A percentile compares a stretch with the other conserved stretches of the same genome.
Conservation (phyloP, 2,797 vertebrate genomes). For the Etheostoma nigrum region DNA sequence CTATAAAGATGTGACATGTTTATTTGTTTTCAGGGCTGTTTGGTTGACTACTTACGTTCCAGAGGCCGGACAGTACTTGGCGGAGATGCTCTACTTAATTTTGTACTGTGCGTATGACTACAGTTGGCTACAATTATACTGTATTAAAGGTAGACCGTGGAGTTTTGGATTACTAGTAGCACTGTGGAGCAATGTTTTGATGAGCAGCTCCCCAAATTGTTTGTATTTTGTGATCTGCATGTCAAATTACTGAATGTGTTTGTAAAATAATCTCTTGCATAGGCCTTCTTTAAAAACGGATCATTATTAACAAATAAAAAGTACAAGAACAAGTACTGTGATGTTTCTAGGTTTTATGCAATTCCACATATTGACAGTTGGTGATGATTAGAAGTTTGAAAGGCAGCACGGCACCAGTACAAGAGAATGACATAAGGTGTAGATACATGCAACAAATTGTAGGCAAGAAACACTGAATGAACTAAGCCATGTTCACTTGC, state of each 20-base stretch:
- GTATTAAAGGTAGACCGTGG: background rate
- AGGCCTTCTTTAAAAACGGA: background rate
- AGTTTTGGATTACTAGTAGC: background rate
- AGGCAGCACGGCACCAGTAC: too few species aligned
- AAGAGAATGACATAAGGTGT: background rate
- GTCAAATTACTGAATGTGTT: background rate
- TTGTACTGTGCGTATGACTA: constrained; percentile 90
- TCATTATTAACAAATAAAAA: background rate
- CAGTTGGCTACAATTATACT: background rate
- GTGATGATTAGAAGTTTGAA: background rate
- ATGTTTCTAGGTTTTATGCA: background rate
- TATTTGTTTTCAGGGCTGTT: constrained; percentile 88
- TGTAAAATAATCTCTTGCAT: background rate
- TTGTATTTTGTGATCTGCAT: background rate
- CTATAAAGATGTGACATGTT: background rate
- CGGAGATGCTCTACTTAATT: constrained; percentile 93
- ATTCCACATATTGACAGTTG: background rate
- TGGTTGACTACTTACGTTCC: constrained; percentile 96
- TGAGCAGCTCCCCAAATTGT: background rate
- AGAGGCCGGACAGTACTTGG: constrained; percentile 94
- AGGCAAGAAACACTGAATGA: background rate
- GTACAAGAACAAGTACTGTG: background rate
- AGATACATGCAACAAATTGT: background rate
- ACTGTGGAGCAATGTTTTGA: constrained; percentile 5
- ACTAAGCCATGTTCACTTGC: background rate